phyloP scores from a whole-genome alignment of 2,797 vertebrate species.

The Stomatorhinus walkeri region DNA sequence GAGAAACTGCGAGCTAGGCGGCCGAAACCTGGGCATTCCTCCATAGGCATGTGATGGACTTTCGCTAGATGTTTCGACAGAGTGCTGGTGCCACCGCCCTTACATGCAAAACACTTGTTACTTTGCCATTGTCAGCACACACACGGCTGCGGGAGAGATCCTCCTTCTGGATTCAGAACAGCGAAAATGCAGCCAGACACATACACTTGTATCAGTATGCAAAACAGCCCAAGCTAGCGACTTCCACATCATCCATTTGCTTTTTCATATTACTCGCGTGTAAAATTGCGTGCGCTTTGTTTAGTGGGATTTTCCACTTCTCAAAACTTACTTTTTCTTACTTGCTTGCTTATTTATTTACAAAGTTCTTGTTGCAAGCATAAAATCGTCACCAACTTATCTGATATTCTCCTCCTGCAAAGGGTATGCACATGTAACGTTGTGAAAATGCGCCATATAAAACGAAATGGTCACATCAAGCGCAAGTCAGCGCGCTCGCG shows the following conservation, averaged over 20 bases:
- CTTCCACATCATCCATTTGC: neutral
- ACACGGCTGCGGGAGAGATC: neutral
- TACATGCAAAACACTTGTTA: neutral
- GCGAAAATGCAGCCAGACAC: neutral
- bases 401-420: neutral
- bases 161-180: neutral
- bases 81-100: neutral
- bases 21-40: neutral
- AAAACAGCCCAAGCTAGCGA: neutral
- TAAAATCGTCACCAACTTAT: neutral
- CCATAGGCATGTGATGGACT: neutral
- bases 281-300: neutral
- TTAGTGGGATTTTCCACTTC: neutral
- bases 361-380: neutral
- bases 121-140: neutral
- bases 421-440: neutral
- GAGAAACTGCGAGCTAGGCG: neutral
- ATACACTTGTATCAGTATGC: neutral
- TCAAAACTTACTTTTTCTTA: neutral
- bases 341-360: neutral
- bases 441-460: neutral
- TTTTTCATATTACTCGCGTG: neutral
- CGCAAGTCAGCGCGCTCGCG: neutral
- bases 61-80: neutral
- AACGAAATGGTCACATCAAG: neutral